Conservation (phyloP, 2,797 vertebrate genomes). For the Lophius americanus region DNA sequence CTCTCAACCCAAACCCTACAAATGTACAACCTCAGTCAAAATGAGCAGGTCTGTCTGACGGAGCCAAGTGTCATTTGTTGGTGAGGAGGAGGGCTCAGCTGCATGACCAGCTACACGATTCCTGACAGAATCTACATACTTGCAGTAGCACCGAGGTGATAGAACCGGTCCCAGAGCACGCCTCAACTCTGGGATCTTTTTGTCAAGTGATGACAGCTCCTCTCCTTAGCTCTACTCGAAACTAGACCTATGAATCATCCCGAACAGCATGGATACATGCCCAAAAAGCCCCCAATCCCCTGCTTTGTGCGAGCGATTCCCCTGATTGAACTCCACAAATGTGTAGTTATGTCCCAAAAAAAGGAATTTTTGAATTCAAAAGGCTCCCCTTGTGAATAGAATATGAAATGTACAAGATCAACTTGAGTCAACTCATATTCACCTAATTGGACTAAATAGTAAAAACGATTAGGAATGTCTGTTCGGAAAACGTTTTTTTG, state of each 20-base stretch:
- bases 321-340: too few relatives aligned
- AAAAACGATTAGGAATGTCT: too few relatives aligned
- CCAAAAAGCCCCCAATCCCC: too few relatives aligned
- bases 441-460: too few relatives aligned
- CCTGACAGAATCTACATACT: slow-evolving; percentile 71
- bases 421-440: too few relatives aligned
- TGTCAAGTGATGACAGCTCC: slow-evolving; percentile 67
- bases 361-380: too few relatives aligned
- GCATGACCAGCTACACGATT: slow-evolving; percentile 63
- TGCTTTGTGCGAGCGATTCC: too few relatives aligned
- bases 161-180: slow-evolving; percentile 74
- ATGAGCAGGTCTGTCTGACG: slow-evolving; percentile 71
- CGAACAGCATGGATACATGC: too few relatives aligned
- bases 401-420: background rate
- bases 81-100: slow-evolving; percentile 45
- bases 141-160: slow-evolving; percentile 60
- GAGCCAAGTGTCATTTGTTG: slow-evolving; percentile 75
- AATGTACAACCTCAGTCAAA: slow-evolving; percentile 72
- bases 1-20: slow-evolving; percentile 34
- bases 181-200: slow-evolving; percentile 63
- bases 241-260: too few relatives aligned
- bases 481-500: too few relatives aligned
- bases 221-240: slow-evolving; percentile 8
- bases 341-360: too few relatives aligned
- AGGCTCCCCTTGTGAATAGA: slow-evolving; percentile 25